phyloP scores from a whole-genome alignment of 30 jellyfish, hydroid and myxozoan genomes.

The Catostylus mosaicus region DNA sequence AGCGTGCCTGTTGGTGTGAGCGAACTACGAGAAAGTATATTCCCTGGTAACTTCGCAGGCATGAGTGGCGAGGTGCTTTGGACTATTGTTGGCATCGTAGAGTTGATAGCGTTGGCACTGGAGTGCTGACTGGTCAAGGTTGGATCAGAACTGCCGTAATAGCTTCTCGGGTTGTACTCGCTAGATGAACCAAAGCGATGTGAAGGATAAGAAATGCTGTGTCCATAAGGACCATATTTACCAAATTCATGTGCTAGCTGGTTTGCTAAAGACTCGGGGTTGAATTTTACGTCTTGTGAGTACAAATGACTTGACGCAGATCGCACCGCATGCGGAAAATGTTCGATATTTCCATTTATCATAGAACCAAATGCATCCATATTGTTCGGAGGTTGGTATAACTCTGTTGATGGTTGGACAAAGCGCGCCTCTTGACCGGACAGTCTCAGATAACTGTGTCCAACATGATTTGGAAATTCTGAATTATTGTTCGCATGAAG shows the following conservation, averaged over 20 bases:
- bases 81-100: slow-evolving; percentile 9
- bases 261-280: slow-evolving; percentile 42
- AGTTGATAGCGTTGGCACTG: background rate
- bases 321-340: slow-evolving; percentile 57
- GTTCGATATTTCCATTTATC: slow-evolving; percentile 47
- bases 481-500: slow-evolving; percentile 28
- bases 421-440: slow-evolving; percentile 40
- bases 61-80: slow-evolving; percentile 12
- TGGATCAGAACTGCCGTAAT: slow-evolving; percentile 34
- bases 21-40: slow-evolving; percentile 37
- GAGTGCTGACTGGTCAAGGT: slow-evolving; percentile 28
- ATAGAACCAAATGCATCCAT: slow-evolving; percentile 66
- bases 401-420: slow-evolving; percentile 44
- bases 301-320: slow-evolving; percentile 27
- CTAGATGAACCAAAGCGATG: slow-evolving; percentile 53
- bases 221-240: slow-evolving; percentile 64
- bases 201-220: slow-evolving; percentile 25
- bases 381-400: slow-evolving; percentile 35
- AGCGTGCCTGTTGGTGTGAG: slow-evolving; percentile 65
- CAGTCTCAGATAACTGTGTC: slow-evolving; percentile 54
- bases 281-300: slow-evolving; percentile 50
- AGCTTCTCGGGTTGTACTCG: slow-evolving; percentile 45
- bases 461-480: slow-evolving; percentile 24
- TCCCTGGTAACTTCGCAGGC: slow-evolving; percentile 48
- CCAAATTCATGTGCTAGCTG: slow-evolving; percentile 60